Percentiles rank a stretch among this genome's conserved stretches.
Conservation (phyloP, 2,888 invertebrate species). For the Melinaea menophilus region DNA sequence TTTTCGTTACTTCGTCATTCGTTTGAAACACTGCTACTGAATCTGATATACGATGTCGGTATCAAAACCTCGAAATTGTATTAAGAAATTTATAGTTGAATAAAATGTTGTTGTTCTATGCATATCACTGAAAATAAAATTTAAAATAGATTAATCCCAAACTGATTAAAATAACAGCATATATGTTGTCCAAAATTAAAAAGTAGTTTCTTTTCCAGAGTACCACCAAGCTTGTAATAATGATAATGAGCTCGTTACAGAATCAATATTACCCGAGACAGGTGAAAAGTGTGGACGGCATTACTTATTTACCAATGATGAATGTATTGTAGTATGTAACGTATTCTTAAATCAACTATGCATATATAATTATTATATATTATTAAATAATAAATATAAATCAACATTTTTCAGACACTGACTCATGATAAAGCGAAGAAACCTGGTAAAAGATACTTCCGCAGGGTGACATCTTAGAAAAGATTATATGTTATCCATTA, state of each 20-base stretch:
- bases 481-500: neutral
- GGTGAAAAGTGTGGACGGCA: slow-evolving; percentile 59
- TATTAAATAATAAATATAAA: neutral
- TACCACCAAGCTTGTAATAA: slow-evolving; percentile 71
- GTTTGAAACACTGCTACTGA: too few species aligned
- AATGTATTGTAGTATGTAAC: slow-evolving; percentile 61
- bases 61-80: too few species aligned
- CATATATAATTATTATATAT: neutral
- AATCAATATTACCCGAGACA: slow-evolving; percentile 58
- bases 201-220: slow-evolving; percentile 62
- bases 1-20: too few species aligned
- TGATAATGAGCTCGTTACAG: slow-evolving; percentile 68
- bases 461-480: slow-evolving; percentile 48
- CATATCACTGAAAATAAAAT: too few species aligned
- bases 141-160: too few species aligned
- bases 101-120: too few species aligned
- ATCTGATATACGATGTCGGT: too few species aligned
- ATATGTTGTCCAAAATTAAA: neutral
- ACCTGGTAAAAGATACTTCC: slow-evolving; percentile 77
- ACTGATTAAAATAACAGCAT: too few species aligned
- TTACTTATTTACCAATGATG: slow-evolving; percentile 63
- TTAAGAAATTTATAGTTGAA: too few species aligned
- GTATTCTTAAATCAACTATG: neutral
- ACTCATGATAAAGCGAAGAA: slow-evolving; percentile 72
- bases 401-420: slow-evolving; percentile 70